A percentile compares a stretch with the other conserved stretches of the same genome.
Conservation (phyloP, 2,113 vertebrate genomes). For the Prunella fulvescens region DNA sequence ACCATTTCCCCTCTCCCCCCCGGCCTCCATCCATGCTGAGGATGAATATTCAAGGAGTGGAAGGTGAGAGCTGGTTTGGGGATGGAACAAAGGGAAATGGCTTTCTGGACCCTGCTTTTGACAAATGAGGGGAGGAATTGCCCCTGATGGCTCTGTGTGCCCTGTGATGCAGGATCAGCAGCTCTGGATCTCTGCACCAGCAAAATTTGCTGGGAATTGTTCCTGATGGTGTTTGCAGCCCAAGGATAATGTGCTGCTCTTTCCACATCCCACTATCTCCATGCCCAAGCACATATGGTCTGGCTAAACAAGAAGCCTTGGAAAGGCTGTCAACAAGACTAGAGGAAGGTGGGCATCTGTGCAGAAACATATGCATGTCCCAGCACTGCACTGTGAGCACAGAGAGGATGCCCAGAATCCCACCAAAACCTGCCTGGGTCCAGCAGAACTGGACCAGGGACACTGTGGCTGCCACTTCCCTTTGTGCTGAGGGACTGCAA, state of each 20-base stretch:
- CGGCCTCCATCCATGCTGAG: background rate
- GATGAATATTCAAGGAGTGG: background rate
- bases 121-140: background rate
- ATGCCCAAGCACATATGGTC: slow-evolving; percentile 53
- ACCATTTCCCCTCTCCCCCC: fast-evolving
- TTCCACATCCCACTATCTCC: slow-evolving; percentile 39
- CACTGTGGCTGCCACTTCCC: background rate
- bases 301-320: slow-evolving; percentile 49
- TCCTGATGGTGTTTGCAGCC: slow-evolving; percentile 38
- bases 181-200: background rate
- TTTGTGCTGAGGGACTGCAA: background rate
- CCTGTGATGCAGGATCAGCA: background rate
- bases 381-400: background rate
- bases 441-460: background rate
- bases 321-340: slow-evolving; percentile 52
- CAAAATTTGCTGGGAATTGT: background rate
- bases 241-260: slow-evolving; percentile 34
- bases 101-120: background rate
- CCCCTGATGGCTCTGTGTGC: fast-evolving
- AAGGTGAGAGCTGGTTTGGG: background rate
- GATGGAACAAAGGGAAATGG: background rate
- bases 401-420: background rate
- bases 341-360: slow-evolving; percentile 54
- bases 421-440: background rate
- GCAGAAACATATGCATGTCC: slow-evolving; percentile 23